Percentiles rank a stretch among this genome's conserved stretches.
Evolutionary conservation across 2,888 invertebrate genomes (phyloP).

Genomic region (Ophion costatus): DNA sequence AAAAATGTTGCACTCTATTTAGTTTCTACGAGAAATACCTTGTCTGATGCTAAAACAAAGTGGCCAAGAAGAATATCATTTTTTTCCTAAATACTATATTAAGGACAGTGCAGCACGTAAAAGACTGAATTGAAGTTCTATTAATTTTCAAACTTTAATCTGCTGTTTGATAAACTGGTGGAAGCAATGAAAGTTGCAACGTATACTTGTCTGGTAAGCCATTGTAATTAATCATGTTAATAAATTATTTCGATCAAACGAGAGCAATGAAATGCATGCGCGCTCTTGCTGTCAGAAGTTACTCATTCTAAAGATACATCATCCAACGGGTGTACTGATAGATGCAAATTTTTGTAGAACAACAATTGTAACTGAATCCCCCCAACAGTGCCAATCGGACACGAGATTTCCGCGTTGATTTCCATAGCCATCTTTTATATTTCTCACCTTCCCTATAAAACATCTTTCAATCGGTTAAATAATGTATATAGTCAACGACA

Average conservation of each 20-base stretch:
- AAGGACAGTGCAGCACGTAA: slow-evolving; percentile 45
- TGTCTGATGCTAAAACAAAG: slow-evolving; percentile 35
- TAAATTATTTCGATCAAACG: background rate
- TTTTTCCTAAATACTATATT: background rate
- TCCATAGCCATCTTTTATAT: no score
- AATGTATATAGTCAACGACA: background rate
- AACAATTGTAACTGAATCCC: no score
- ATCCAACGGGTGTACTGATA: background rate
- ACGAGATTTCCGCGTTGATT: no score
- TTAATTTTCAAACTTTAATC: background rate
- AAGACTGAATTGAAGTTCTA: slow-evolving; percentile 33
- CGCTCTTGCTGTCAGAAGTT: background rate
- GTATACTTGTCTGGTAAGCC: background rate
- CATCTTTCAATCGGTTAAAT: background rate
- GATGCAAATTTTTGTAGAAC: background rate
- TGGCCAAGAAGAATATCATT: slow-evolving; percentile 24
- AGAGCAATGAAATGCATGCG: background rate
- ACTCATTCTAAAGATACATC: background rate
- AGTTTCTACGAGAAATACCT: slow-evolving; percentile 48
- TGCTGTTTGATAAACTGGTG: background rate
- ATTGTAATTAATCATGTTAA: background rate
- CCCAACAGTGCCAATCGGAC: no score
- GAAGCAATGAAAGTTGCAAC: background rate
- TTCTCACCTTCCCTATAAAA: no score
- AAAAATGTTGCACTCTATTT: slow-evolving; percentile 20